Evolutionary conservation across 1,140 invertebrate genomes (phyloP), one percentile per base, ranked within the genome.

Genomic region (Acarapis woodi): DNA sequence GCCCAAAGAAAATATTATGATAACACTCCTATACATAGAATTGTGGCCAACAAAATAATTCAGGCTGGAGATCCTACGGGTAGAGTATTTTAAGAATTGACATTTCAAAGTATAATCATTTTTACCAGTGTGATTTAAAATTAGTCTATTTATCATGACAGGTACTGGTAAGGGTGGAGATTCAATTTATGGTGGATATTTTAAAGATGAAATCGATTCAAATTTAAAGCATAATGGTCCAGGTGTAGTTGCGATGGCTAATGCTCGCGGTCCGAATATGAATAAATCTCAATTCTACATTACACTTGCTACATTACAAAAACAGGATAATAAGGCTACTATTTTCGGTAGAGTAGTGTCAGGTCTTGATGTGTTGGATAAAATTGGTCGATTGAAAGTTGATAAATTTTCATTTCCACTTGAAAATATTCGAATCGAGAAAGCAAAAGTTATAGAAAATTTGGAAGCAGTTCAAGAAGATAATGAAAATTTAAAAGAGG

Each of bases 271-370:
- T 21, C 71, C 80, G 6, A 72, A 88, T 51, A 83, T 82, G 0
- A 97, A 97, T 60, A 82, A 76, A 47, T 94, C 87, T 19, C 90
- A 97, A 58, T 99, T 99, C 57, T 97, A 93, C 50, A 83, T 97
- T 41, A 94, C 87, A 14, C 94, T 75, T 51, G 68, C 38, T 14
- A 32, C 88, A 18, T 33, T 38, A 25, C 90, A 88, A 0, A 93
- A 85, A 51, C 62, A 99, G 33, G 85, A 99, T 60, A 69, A 73
- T 12, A 44, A 44, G 29, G 39, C 42, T 32, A 38, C 44, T 9
- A 39, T 46, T 23, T 46, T 46, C 34, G 44, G 42, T 30, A 44
- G 44, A 9, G 46, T 97, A 5, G 88, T 96, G 16, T 88, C 88
- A 25, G 93, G 93, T 3, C 54, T 93, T 34, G 79, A 90, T 37